Conservation (phyloP, 1,140 invertebrate species). For the Drosophila miranda region DNA sequence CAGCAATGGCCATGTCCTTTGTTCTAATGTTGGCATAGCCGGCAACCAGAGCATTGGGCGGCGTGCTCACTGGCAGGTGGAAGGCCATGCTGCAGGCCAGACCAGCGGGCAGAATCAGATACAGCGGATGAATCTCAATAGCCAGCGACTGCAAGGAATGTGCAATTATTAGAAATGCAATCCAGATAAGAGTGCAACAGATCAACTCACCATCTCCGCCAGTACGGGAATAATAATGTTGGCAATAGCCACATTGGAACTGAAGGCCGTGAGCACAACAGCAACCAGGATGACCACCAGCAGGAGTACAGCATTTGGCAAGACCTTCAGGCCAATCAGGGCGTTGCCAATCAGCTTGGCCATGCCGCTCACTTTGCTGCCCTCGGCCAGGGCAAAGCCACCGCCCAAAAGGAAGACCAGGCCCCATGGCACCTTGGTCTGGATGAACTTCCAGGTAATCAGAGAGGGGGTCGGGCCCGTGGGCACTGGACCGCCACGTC, state of each 20-base stretch:
- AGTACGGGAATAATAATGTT: slow-evolving; percentile 91
- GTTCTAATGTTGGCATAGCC: slow-evolving; percentile 90
- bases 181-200: background rate
- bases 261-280: slow-evolving; percentile 89
- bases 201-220: slow-evolving; percentile 86
- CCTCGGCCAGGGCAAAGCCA: slow-evolving; percentile 94
- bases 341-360: slow-evolving; percentile 88
- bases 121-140: slow-evolving; percentile 90
- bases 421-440: slow-evolving; percentile 91
- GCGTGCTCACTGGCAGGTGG: slow-evolving; percentile 88
- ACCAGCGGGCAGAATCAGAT: slow-evolving; percentile 93
- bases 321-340: slow-evolving; percentile 84
- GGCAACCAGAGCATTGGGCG: slow-evolving; percentile 97
- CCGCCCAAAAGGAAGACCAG: slow-evolving; percentile 90
- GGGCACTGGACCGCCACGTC: slow-evolving; percentile 82
- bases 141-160: slow-evolving; percentile 82
- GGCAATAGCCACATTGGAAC: slow-evolving; percentile 93
- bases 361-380: slow-evolving; percentile 89
- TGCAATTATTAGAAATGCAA: background rate
- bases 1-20: slow-evolving; percentile 89
- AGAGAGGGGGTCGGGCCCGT: slow-evolving; percentile 86
- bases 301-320: slow-evolving; percentile 84
- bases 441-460: slow-evolving; percentile 90
- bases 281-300: slow-evolving; percentile 84
- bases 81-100: slow-evolving; percentile 91